Conservation (phyloP, 2,797 vertebrate genomes). For the Triplophysa bombifrons region DNA sequence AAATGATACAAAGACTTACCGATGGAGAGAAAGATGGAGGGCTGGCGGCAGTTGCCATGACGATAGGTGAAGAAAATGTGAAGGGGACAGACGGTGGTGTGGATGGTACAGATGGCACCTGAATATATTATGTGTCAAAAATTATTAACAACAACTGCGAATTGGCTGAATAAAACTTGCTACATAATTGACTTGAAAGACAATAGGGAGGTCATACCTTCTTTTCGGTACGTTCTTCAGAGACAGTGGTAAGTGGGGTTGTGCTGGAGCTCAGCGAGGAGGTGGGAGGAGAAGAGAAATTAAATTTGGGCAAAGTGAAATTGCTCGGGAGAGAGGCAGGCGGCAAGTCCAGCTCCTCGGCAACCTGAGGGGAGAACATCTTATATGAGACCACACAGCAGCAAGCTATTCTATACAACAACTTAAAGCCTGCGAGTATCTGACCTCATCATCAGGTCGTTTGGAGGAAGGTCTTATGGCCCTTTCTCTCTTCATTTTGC, state of each 20-base stretch:
- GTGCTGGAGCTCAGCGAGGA: conserved; percentile 61
- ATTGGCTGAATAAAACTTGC: background rate
- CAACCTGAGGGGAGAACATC: conserved; percentile 69
- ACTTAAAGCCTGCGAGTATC: background rate
- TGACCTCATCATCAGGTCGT: conserved; percentile 76
- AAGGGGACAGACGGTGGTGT: conserved; percentile 81
- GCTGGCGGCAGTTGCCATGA: conserved; percentile 91
- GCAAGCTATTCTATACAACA: background rate
- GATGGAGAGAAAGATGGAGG: conserved; percentile 83
- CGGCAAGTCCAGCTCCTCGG: conserved; percentile 81
- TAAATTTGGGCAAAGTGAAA: conserved; percentile 85
- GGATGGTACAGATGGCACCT: conserved; percentile 75
- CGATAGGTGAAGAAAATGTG: conserved; percentile 94
- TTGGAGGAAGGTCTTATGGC: conserved; percentile 77
- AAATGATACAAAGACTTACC: conserved; percentile 74
- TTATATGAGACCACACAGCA: background rate
- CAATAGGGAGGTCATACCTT: conserved; percentile 61
- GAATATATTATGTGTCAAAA: background rate
- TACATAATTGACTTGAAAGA: background rate
- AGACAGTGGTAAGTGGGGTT: conserved; percentile 51
- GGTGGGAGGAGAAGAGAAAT: conserved; percentile 77
- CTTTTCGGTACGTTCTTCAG: conserved; percentile 56
- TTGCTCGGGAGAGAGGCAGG: conserved; percentile 84
- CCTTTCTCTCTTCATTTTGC: conserved; percentile 92
- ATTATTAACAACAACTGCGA: background rate